Conservation (phyloP, 2,888 invertebrate genomes). For the Heteromurus nitidus region DNA sequence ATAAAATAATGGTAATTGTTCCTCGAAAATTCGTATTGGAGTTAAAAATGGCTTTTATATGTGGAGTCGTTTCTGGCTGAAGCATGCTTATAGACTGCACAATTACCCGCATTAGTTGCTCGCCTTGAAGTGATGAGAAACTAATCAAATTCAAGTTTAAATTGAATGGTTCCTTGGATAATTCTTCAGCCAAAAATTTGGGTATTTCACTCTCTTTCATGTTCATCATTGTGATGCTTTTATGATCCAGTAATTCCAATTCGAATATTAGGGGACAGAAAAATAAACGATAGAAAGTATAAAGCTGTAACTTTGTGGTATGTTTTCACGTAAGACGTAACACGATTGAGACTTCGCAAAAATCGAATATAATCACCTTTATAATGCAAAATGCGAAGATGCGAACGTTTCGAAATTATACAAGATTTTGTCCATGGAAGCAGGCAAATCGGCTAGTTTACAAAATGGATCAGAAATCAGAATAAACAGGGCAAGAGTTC, state of each 20-base stretch:
- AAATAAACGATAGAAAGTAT: neutral
- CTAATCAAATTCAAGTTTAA: conserved; percentile 88
- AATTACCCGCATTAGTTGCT: conserved; percentile 82
- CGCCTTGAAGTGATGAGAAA: conserved; percentile 86
- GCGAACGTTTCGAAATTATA: no score
- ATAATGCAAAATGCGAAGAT: no score
- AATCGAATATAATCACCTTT: no score
- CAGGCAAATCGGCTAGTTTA: no score
- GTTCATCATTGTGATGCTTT: no score
- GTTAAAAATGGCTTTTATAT: neutral
- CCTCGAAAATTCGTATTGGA: conserved; percentile 74
- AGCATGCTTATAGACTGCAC: neutral
- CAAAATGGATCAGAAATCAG: no score
- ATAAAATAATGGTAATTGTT: no score
- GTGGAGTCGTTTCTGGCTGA: neutral
- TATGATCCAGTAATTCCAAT: neutral
- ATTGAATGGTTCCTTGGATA: conserved; percentile 83
- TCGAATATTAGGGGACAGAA: neutral
- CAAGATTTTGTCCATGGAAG: no score
- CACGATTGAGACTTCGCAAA: no score
- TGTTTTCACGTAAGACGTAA: no score
- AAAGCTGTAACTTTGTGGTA: no score
- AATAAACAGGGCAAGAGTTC: no score
- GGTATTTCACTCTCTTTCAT: conserved; percentile 78
- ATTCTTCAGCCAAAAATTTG: conserved; percentile 83